Base-by-base conservation (phyloP, 2,797 vertebrate genomes). In the Gallinago nigripennis region DNA sequence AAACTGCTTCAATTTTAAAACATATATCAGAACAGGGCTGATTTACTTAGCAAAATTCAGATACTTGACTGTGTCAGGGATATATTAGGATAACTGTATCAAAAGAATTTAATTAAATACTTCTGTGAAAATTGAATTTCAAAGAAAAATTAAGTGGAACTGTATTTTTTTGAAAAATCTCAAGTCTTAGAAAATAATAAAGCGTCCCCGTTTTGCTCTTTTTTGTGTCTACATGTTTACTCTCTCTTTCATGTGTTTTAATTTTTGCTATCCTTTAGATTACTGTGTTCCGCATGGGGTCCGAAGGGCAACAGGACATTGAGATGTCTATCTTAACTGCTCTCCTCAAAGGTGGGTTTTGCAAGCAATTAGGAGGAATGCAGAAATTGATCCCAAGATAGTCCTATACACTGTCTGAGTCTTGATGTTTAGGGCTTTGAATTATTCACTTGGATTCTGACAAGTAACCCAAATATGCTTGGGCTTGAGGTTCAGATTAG, bases 281-380 rank as follows among this genome's bases (percentile, higher is more conserved):
- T 92, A 99, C 99, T 1, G 99, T 99, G 81, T 99, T 99, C 96
- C 98, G 99, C 91, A 99, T 99, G 99, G 99, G 99, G 12, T 99
- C 99, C 4, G 99, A 99, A 86, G 99, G 99, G 46, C 99, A 99
- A 75, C 99, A 99, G 53, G 99, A 99, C 88, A 99, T 99, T 50
- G 99, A 99, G 97, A 99, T 99, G 99, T 99, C 99, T 39, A 99
- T 99, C 96, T 97, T 99, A 48, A 99, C 99, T 4, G 99, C 99
- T 45, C 97, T 99, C 84, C 97, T 99, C 75, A 99, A 99, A 99
- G 99, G 99, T 99, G 98, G 73, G 97, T 89, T 75, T 45, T 41
- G 24, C 48, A 53, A n/a, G 39, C 53, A 27, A 4, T 6, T 30
- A 23, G 66, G 23, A 79, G 66, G 20, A 28, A 54, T 53, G 25